Percentiles rank a stretch among this genome's conserved stretches.
Conservation (phyloP, 2,113 vertebrate genomes). For the Equus przewalskii region DNA sequence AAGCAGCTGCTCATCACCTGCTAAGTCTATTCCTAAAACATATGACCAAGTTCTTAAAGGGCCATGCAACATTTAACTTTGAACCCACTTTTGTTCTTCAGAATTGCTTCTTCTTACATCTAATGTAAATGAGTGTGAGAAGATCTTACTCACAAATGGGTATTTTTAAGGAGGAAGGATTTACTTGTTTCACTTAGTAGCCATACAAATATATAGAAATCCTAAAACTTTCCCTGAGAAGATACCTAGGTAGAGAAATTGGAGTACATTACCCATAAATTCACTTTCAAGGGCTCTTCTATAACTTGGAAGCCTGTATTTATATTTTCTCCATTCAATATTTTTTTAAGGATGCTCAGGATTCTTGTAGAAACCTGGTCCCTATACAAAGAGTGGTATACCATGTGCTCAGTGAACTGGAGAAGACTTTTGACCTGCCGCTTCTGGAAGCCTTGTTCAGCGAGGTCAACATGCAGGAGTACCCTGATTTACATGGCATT, state of each 20-base stretch:
- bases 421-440: background rate
- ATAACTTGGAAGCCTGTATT: background rate
- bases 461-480: background rate
- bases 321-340: conserved; percentile 26
- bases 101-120: background rate
- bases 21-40: background rate
- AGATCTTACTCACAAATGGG: background rate
- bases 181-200: background rate
- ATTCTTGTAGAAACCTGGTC: conserved; percentile 32
- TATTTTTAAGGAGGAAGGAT: background rate
- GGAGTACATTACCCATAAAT: background rate
- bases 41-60: background rate
- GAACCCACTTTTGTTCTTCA: background rate
- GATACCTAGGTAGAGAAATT: background rate
- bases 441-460: conserved; percentile 53
- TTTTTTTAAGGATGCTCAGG: conserved; percentile 67
- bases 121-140: background rate
- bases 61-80: background rate
- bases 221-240: background rate
- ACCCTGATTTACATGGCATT: conserved; percentile 39
- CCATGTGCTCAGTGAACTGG: background rate
- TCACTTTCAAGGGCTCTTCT: background rate
- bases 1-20: background rate
- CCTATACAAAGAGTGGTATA: conserved; percentile 56
- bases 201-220: background rate